phyloP scores from a whole-genome alignment of 2,888 invertebrate genomes.

The Megaustenia siamemsis region DNA sequence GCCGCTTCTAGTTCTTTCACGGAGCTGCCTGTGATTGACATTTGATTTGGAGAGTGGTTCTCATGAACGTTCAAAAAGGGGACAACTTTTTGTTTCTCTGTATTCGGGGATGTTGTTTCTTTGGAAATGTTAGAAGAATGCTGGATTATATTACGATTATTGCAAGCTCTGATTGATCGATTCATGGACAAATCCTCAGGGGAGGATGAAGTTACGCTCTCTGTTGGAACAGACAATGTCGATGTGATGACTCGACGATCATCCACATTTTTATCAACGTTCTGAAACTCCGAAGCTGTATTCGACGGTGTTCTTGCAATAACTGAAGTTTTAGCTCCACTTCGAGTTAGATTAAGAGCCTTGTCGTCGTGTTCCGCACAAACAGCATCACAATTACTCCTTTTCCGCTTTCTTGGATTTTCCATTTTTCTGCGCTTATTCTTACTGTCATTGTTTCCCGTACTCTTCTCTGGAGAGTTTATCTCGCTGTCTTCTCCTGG shows the following conservation, averaged over 20 bases:
- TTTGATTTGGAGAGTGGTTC: constrained; percentile 12
- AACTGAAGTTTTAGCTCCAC: background rate
- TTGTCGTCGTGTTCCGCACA: constrained; percentile 20
- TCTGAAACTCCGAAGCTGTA: background rate
- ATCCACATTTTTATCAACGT: background rate
- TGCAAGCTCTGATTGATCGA: background rate
- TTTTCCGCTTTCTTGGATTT: constrained; percentile 75
- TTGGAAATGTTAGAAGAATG: constrained; percentile 14
- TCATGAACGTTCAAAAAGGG: background rate
- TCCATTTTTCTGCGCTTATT: constrained; percentile 78
- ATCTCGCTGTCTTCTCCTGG: constrained; percentile 1
- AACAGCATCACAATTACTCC: constrained; percentile 52
- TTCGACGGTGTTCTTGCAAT: background rate
- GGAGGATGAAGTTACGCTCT: constrained; percentile 33
- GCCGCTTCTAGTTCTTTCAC: constrained; percentile 96
- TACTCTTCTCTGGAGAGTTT: constrained; percentile 43
- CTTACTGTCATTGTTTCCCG: constrained; percentile 65
- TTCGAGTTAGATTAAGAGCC: constrained; percentile 40
- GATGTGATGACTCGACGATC: background rate
- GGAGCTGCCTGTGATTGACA: constrained; percentile 80
- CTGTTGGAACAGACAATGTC: background rate
- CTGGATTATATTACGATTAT: constrained; percentile 25
- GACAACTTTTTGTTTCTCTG: background rate
- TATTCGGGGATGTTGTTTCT: background rate
- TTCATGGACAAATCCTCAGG: constrained; percentile 56